These are phyloP conservation scores for Oligia strigilis DNA, from an alignment of 2,888 invertebrate genomes.

Conservation along the genomic window DNA sequence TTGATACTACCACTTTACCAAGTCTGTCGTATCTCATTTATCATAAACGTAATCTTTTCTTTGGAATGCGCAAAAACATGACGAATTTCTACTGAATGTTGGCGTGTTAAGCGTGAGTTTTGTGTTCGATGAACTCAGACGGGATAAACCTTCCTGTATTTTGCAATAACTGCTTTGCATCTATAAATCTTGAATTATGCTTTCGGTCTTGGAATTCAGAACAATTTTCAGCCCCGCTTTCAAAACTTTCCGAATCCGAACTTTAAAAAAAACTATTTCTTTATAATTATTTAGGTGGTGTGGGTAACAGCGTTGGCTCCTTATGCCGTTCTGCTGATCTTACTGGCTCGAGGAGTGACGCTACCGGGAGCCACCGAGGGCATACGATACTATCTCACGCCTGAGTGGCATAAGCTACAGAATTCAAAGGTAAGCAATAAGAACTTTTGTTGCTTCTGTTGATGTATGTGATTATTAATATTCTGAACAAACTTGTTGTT, in stretches of 20 bases:
- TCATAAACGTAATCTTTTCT: conserved; percentile 46
- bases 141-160: background rate
- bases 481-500: background rate
- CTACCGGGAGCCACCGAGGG: conserved; percentile 96
- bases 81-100: background rate
- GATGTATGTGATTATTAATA: background rate
- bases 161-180: background rate
- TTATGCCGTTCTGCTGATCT: conserved; percentile 96
- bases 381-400: conserved; percentile 96
- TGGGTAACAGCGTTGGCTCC: conserved; percentile 99
- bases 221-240: background rate
- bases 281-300: conserved; percentile 92
- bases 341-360: conserved; percentile 95
- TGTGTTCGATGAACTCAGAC: background rate
- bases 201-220: background rate
- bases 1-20: conserved; percentile 35
- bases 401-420: conserved; percentile 96
- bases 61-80: conserved; percentile 24
- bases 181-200: background rate
- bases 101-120: background rate
- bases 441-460: background rate
- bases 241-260: background rate
- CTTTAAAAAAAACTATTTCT: background rate
- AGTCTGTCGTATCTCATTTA: conserved; percentile 46
- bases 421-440: conserved; percentile 92